A percentile compares a stretch with the other conserved stretches of the same genome.
Conservation (phyloP, 1,140 invertebrate genomes). For the Belonocnema kinseyi region DNA sequence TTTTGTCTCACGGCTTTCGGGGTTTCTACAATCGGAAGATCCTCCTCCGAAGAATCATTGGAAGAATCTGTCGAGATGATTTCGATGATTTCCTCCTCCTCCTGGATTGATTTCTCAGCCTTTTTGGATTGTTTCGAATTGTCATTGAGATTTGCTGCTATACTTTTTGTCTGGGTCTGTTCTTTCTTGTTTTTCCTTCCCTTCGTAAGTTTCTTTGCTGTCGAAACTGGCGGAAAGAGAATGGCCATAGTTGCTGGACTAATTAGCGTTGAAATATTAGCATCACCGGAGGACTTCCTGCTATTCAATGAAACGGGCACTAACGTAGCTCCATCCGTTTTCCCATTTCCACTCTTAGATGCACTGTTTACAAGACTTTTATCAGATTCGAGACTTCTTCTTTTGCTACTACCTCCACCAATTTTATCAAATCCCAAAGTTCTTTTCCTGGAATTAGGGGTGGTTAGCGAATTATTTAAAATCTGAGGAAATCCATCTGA, state of each 20-base stretch:
- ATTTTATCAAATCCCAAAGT: background rate
- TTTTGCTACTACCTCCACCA: background rate
- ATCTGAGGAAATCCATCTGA: background rate
- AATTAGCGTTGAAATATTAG: background rate
- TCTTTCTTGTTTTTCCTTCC: background rate
- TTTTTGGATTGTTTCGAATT: conserved; percentile 31
- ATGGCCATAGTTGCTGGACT: conserved; percentile 18
- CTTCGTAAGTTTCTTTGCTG: background rate
- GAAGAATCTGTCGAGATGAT: conserved; percentile 42
- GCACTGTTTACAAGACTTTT: background rate
- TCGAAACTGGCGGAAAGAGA: conserved; percentile 35
- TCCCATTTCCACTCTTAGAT: too few relatives aligned
- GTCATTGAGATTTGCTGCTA: conserved; percentile 28
- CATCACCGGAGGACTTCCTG: background rate
- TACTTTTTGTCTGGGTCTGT: background rate
- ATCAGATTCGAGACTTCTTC: background rate
- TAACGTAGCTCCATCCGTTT: background rate
- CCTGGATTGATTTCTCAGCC: background rate
- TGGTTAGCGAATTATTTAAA: background rate
- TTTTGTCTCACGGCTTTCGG: conserved; percentile 33
- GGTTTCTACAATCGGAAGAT: conserved; percentile 20
- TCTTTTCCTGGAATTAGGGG: background rate
- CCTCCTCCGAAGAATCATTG: conserved; percentile 26
- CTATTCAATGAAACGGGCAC: background rate
- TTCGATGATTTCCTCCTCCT: conserved; percentile 36